Percentiles rank a stretch among this genome's conserved stretches.
Conservation (phyloP, 2,888 invertebrate species). For the Protodeltote pygarga region DNA sequence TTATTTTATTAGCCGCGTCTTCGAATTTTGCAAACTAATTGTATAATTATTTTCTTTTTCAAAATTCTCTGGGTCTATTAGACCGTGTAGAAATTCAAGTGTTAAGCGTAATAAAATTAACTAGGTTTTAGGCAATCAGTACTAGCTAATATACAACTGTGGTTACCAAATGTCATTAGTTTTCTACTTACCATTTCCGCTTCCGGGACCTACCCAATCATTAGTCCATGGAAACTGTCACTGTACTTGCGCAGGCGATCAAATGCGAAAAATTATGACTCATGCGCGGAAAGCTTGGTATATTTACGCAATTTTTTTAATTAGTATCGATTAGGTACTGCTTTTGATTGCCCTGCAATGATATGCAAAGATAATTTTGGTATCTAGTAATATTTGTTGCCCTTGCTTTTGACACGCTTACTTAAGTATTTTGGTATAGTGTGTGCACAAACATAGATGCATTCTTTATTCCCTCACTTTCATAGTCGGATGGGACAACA, state of each 20-base stretch:
- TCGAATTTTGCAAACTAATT: no score
- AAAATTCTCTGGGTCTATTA: neutral
- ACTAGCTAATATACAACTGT: neutral
- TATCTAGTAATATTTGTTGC: no score
- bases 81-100: neutral
- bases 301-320: slow-evolving; percentile 18
- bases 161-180: slow-evolving; percentile 30
- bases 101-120: neutral
- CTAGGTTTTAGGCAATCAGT: slow-evolving; percentile 12
- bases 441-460: no score
- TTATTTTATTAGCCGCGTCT: no score
- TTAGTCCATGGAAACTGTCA: slow-evolving; percentile 29
- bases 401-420: neutral
- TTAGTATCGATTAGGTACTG: slow-evolving; percentile 7
- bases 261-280: slow-evolving; percentile 13
- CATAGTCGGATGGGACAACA: no score
- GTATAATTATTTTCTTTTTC: neutral
- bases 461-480: no score
- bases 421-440: neutral
- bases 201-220: slow-evolving; percentile 26
- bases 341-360: slow-evolving; percentile 11
- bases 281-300: slow-evolving; percentile 1
- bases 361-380: no score
- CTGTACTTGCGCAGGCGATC: slow-evolving; percentile 15
- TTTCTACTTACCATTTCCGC: slow-evolving; percentile 29